Evolutionary conservation across 2,888 invertebrate species (phyloP).

Genomic region (Andrena bucephala): DNA sequence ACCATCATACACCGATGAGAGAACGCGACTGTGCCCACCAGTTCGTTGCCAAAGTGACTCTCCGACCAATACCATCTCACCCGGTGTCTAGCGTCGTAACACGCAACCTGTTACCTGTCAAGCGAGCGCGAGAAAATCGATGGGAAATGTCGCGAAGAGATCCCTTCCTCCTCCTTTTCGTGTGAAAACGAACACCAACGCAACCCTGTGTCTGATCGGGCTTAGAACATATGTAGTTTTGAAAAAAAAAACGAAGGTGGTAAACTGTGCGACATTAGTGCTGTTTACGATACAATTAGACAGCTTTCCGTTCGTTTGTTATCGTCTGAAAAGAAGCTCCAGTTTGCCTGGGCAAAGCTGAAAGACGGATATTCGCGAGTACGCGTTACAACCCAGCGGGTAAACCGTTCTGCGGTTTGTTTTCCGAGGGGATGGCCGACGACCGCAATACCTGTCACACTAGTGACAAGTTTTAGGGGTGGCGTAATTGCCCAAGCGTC

Average conservation of each 20-base stretch:
- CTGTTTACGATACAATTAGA: too few relatives aligned
- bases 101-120: conserved; percentile 7
- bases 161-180: neutral
- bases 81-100: neutral
- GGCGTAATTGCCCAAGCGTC: conserved; percentile 9
- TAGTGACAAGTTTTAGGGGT: neutral
- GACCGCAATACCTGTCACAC: conserved; percentile 3
- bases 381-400: neutral
- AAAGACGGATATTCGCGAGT: neutral
- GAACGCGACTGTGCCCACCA: too few relatives aligned
- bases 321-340: too few relatives aligned
- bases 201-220: neutral
- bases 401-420: neutral
- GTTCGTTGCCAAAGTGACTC: too few relatives aligned
- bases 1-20: too few relatives aligned
- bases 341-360: neutral
- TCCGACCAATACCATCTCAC: neutral
- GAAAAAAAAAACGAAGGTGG: too few relatives aligned
- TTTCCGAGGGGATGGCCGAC: conserved; percentile 4
- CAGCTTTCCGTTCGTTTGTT: too few relatives aligned
- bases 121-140: neutral
- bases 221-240: too few relatives aligned
- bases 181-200: neutral
- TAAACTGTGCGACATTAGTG: too few relatives aligned
- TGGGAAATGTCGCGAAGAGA: conserved; percentile 10